A percentile compares a stretch with the other conserved stretches of the same genome.
Evolutionary conservation across 1,140 invertebrate species (phyloP).

Genomic region (Drosophila ogumai): DNA sequence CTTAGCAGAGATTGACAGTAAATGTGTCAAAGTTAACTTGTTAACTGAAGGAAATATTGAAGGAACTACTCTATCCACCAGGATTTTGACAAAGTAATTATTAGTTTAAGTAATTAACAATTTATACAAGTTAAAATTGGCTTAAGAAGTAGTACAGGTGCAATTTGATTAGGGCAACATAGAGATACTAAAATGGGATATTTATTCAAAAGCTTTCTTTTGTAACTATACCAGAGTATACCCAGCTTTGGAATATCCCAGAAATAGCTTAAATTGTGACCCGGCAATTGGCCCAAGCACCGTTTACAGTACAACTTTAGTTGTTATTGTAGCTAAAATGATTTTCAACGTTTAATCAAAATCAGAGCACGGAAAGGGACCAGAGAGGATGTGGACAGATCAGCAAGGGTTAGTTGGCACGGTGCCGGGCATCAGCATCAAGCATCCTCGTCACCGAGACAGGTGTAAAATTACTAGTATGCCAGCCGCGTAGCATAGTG

Average conservation of each 20-base stretch:
- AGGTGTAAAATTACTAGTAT: constrained; percentile 73
- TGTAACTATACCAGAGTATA: constrained; percentile 13
- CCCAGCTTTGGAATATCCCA: constrained; percentile 32
- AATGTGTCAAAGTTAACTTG: constrained; percentile 3
- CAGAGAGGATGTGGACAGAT: neutral
- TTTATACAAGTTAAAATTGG: neutral
- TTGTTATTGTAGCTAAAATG: constrained; percentile 24
- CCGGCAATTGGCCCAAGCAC: constrained; percentile 56
- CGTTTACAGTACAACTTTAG: neutral
- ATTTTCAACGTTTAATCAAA: constrained; percentile 46
- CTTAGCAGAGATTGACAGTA: constrained; percentile 39
- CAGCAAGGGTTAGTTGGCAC: constrained; percentile 18
- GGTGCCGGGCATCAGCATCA: constrained; percentile 12
- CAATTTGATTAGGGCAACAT: too few relatives aligned
- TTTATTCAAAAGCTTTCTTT: neutral
- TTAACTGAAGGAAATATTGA: neutral
- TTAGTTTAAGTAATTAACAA: too few relatives aligned
- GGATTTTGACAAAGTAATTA: neutral
- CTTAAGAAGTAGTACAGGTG: too few relatives aligned
- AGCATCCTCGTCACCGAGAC: constrained; percentile 46
- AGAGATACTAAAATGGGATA: neutral
- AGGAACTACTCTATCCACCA: neutral
- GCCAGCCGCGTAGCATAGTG: constrained; percentile 59
- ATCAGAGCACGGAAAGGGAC: neutral
- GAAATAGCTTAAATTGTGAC: constrained; percentile 49